phyloP scores from a whole-genome alignment of 2,797 vertebrate species.

The Xiphorhynchus erythropygius region DNA sequence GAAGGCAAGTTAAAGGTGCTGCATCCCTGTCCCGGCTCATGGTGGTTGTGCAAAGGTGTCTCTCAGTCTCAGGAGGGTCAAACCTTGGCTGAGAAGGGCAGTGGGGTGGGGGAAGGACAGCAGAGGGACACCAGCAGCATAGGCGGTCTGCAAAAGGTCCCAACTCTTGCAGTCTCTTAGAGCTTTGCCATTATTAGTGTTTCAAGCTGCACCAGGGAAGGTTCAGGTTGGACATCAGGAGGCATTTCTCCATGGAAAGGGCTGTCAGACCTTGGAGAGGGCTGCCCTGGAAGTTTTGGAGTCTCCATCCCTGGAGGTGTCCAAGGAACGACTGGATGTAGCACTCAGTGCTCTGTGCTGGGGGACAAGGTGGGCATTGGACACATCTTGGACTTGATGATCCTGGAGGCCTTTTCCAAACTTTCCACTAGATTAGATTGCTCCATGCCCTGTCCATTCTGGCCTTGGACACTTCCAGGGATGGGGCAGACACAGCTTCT shows the following conservation, averaged over 20 bases:
- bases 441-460: background rate
- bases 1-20: background rate
- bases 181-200: rapidly evolving
- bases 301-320: background rate
- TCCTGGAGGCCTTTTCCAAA: background rate
- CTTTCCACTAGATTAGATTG: no score
- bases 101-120: background rate
- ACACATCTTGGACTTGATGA: rapidly evolving
- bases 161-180: background rate
- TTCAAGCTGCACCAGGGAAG: background rate
- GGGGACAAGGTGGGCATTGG: background rate
- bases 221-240: rapidly evolving
- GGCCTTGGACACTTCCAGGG: background rate
- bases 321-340: rapidly evolving
- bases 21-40: rapidly evolving
- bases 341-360: background rate
- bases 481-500: background rate
- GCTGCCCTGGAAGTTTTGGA: background rate
- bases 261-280: rapidly evolving
- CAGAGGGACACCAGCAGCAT: background rate
- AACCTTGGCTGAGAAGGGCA: background rate
- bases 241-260: background rate
- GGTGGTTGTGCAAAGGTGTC: background rate
- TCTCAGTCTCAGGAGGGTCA: background rate
- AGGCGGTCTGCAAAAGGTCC: background rate